phyloP scores from a whole-genome alignment of 1,140 invertebrate species.

The Chionoecetes opilio region DNA sequence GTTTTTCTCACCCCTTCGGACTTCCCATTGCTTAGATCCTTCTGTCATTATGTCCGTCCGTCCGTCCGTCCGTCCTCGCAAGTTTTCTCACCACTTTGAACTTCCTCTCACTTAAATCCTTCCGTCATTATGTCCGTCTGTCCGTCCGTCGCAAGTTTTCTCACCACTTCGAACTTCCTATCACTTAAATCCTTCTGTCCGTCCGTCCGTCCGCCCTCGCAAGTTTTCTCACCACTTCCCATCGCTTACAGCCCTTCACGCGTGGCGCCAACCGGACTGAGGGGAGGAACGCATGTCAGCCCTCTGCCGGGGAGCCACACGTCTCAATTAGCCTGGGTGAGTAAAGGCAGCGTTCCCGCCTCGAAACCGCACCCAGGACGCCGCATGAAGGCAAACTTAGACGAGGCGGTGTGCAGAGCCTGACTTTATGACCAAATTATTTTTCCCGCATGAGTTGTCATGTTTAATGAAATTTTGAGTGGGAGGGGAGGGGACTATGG shows the following conservation, averaged over 20 bases:
- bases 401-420: background rate
- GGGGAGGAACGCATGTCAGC: background rate
- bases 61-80: too few relatives aligned
- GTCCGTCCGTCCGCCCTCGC: too few relatives aligned
- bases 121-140: too few relatives aligned
- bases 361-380: background rate
- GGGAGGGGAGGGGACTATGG: too few relatives aligned
- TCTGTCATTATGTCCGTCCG: too few relatives aligned
- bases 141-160: too few relatives aligned
- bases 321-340: background rate
- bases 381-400: slow-evolving; percentile 3
- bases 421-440: slow-evolving; percentile 19
- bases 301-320: background rate
- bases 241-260: background rate
- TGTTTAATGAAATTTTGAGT: slow-evolving; percentile 5
- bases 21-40: too few relatives aligned
- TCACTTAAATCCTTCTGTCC: too few relatives aligned
- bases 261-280: background rate
- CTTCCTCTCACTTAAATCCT: too few relatives aligned
- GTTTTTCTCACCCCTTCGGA: too few relatives aligned
- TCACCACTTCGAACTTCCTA: background rate
- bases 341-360: background rate
- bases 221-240: background rate
- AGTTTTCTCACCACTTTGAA: too few relatives aligned
- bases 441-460: background rate